A percentile compares a stretch with the other conserved stretches of the same genome.
phyloP scores from a whole-genome alignment of 2,888 invertebrate genomes.

The Lottia gigantea region DNA sequence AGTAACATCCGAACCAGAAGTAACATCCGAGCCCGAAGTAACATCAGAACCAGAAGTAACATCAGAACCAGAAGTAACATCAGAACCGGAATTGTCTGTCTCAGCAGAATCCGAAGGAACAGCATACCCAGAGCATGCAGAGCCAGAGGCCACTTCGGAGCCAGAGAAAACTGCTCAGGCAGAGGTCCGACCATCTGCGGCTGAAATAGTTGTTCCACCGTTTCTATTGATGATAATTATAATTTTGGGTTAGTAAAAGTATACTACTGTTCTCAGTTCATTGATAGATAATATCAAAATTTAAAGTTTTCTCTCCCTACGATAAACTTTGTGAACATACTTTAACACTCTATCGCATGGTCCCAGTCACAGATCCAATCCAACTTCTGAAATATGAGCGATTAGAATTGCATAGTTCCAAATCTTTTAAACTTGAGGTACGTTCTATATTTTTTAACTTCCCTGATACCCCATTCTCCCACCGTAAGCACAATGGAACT shows the following conservation, averaged over 20 bases:
- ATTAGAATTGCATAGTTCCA: too few species aligned
- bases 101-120: constrained; percentile 19
- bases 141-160: constrained; percentile 20
- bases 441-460: too few species aligned
- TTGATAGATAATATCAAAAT: too few species aligned
- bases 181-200: constrained; percentile 28
- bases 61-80: constrained; percentile 18
- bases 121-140: constrained; percentile 26
- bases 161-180: constrained; percentile 21
- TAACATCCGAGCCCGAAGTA: constrained; percentile 17
- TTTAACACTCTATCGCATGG: too few species aligned
- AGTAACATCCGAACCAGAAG: constrained; percentile 19
- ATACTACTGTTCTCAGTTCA: too few species aligned
- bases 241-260: constrained; percentile 30
- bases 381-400: too few species aligned
- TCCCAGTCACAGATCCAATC: too few species aligned
- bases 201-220: constrained; percentile 41
- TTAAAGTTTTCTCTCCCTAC: too few species aligned
- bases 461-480: too few species aligned
- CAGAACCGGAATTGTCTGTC: constrained; percentile 23
- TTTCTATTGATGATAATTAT: constrained; percentile 37
- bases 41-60: constrained; percentile 17
- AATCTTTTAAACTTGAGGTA: too few species aligned
- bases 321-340: too few species aligned
- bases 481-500: too few species aligned